Evolutionary conservation across 1,140 invertebrate genomes (phyloP).

Genomic region (Lineus longissimus): DNA sequence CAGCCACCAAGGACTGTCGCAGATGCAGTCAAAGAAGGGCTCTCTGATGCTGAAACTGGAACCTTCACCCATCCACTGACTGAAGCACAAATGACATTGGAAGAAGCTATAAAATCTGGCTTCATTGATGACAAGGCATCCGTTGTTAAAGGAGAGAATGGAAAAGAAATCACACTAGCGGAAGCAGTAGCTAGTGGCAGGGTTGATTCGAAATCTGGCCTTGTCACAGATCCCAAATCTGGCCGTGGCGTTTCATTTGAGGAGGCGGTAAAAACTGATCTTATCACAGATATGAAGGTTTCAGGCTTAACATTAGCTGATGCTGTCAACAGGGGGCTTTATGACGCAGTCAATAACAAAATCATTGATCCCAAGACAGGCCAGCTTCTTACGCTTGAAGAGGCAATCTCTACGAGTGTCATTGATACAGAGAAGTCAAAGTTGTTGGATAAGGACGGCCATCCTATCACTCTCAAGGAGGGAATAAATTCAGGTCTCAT

Average conservation of each 20-base stretch:
- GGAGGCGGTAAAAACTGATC: not conserved
- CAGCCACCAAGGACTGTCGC: slow-evolving; percentile 59
- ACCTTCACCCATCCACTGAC: slow-evolving; percentile 64
- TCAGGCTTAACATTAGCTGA: slow-evolving; percentile 60
- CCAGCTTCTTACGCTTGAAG: slow-evolving; percentile 62
- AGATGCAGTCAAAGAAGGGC: slow-evolving; percentile 76
- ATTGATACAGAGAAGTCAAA: slow-evolving; percentile 67
- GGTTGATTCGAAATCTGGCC: slow-evolving; percentile 17
- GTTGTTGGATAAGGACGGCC: slow-evolving; percentile 46
- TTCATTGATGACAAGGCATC: slow-evolving; percentile 56
- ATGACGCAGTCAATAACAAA: slow-evolving; percentile 72
- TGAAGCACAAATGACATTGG: slow-evolving; percentile 24
- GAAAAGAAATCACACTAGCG: slow-evolving; percentile 56
- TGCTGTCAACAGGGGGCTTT: slow-evolving; percentile 72
- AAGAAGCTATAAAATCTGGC: not conserved
- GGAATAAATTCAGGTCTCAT: slow-evolving; percentile 76
- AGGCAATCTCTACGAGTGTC: slow-evolving; percentile 67
- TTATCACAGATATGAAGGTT: slow-evolving; percentile 24
- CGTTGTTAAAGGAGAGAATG: slow-evolving; percentile 73
- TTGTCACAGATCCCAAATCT: not conserved
- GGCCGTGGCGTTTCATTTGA: not conserved
- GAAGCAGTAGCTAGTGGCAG: slow-evolving; percentile 44
- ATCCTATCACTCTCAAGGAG: slow-evolving; percentile 74
- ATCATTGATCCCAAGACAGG: slow-evolving; percentile 77
- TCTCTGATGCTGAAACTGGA: slow-evolving; percentile 69